Evolutionary conservation across 2,888 invertebrate species (phyloP).

Genomic region (Xanthia icteritia): DNA sequence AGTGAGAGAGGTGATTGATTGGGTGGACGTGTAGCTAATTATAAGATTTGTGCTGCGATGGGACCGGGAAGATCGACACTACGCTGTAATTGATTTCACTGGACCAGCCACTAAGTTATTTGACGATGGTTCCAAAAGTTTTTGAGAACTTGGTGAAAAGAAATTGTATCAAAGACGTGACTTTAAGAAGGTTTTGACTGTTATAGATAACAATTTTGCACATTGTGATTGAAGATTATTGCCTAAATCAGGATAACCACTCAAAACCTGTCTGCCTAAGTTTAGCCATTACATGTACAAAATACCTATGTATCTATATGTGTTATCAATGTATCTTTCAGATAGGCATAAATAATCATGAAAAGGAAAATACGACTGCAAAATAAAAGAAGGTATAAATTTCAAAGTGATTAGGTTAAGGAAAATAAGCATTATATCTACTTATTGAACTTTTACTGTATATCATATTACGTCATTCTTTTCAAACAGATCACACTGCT

Average conservation of each 20-base stretch:
- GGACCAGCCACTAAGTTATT: conserved; percentile 76
- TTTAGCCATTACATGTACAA: neutral
- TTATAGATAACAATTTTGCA: neutral
- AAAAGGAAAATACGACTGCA: neutral
- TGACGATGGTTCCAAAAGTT: conserved; percentile 78
- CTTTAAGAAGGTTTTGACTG: neutral
- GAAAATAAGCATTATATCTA: conserved; percentile 8
- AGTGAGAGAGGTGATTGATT: conserved; percentile 79
- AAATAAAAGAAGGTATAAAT: neutral
- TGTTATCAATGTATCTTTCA: neutral
- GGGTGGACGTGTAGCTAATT: conserved; percentile 82
- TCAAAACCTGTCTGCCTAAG: neutral
- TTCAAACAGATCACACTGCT: conserved; percentile 13
- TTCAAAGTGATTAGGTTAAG: conserved; percentile 4
- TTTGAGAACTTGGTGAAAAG: conserved; percentile 33
- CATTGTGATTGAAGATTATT: neutral
- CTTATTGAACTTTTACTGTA: conserved; percentile 8
- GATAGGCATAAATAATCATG: neutral
- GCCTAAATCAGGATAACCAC: neutral
- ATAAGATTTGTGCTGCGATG: conserved; percentile 79
- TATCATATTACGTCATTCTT: conserved; percentile 2
- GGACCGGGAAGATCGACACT: conserved; percentile 77
- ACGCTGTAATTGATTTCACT: conserved; percentile 87
- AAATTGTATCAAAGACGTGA: neutral
- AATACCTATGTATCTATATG: neutral